Evolutionary conservation across 2,888 invertebrate genomes (phyloP).

Genomic region (Entomobrya multifasciata): DNA sequence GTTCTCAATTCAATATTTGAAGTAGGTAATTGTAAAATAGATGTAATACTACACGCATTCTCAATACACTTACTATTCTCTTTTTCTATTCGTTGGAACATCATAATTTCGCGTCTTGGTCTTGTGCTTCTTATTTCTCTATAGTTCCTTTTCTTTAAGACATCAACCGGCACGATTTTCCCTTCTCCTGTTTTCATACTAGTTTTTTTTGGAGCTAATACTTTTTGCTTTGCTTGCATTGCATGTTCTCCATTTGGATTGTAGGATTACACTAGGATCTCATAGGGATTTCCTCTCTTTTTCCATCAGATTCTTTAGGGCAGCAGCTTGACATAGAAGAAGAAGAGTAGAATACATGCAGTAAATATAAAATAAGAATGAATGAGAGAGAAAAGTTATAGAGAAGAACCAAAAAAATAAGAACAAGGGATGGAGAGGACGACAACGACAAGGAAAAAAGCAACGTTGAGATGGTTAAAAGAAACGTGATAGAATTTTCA

Average conservation of each 20-base stretch:
- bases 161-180: neutral
- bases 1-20: slow-evolving; percentile 53
- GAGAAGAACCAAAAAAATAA: neutral
- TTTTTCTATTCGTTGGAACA: neutral
- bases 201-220: slow-evolving; percentile 27
- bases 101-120: too few relatives aligned
- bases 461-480: neutral
- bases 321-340: neutral
- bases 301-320: slow-evolving; percentile 59
- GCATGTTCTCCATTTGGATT: slow-evolving; percentile 68
- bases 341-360: neutral
- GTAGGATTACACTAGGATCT: slow-evolving; percentile 72
- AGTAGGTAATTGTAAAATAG: slow-evolving; percentile 63
- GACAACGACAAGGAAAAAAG: neutral
- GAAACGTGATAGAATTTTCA: slow-evolving; percentile 29
- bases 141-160: slow-evolving; percentile 7
- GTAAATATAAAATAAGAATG: slow-evolving; percentile 40
- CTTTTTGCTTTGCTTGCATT: slow-evolving; percentile 63
- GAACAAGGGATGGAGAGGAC: neutral
- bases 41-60: neutral
- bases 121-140: neutral
- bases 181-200: slow-evolving; percentile 6
- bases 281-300: slow-evolving; percentile 66
- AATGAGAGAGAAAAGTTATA: slow-evolving; percentile 25
- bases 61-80: slow-evolving; percentile 1